These are phyloP conservation scores for Steinernema scapterisci DNA, from an alignment of 2,888 invertebrate genomes.

Conservation along the genomic window DNA sequence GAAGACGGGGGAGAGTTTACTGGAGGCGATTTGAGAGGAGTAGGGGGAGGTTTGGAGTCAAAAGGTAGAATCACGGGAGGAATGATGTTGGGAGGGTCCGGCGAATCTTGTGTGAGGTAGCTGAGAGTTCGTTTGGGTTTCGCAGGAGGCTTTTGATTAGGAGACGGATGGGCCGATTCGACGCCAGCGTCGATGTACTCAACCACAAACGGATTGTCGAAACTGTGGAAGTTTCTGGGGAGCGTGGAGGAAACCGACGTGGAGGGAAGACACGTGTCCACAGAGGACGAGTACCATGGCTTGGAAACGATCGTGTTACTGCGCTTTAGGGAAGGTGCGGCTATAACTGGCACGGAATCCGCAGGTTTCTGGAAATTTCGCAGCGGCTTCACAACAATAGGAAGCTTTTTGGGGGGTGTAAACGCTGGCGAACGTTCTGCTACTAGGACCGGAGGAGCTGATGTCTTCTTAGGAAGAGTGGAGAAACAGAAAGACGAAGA, in stretches of 20 bases:
- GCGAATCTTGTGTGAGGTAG: slow-evolving; percentile 2
- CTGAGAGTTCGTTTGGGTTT: slow-evolving; percentile 20
- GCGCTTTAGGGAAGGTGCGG: background rate
- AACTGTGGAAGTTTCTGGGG: slow-evolving; percentile 44
- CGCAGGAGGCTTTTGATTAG: background rate
- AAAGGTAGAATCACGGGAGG: slow-evolving; percentile 1
- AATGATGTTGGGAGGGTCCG: slow-evolving; percentile 1
- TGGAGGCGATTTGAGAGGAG: background rate
- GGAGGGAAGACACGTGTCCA: slow-evolving; percentile 41
- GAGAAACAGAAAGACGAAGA: background rate
- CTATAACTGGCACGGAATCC: background rate
- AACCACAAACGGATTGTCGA: slow-evolving; percentile 8
- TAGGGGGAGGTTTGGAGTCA: background rate
- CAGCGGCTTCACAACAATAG: slow-evolving; percentile 52
- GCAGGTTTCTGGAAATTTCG: slow-evolving; percentile 20
- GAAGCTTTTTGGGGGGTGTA: slow-evolving; percentile 34
- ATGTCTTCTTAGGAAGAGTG: background rate
- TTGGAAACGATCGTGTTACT: slow-evolving; percentile 33
- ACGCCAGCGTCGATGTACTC: slow-evolving; percentile 29
- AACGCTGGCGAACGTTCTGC: slow-evolving; percentile 28
- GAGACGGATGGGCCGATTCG: background rate
- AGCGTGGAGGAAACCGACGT: slow-evolving; percentile 40
- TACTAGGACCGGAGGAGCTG: background rate
- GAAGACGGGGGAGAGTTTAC: background rate
- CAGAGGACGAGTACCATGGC: slow-evolving; percentile 45